phyloP scores from a whole-genome alignment of 92 coral and sea anemone species.

The Virgularia gustaviana region DNA sequence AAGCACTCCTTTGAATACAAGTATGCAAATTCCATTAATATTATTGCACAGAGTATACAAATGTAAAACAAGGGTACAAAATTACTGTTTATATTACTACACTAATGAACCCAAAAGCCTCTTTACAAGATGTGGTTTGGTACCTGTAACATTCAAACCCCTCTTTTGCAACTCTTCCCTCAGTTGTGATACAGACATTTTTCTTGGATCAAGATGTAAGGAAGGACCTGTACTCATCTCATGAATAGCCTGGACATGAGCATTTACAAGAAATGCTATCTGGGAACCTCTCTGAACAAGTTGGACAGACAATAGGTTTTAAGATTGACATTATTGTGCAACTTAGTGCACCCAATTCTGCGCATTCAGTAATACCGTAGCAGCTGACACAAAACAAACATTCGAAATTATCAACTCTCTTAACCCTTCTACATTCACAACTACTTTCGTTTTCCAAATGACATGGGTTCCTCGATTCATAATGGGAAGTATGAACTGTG shows the following conservation, averaged over 20 bases:
- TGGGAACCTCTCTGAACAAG: conserved; percentile 4
- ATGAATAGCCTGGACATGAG: neutral
- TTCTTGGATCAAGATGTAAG: neutral
- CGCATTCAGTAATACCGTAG: neutral
- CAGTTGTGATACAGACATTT: neutral
- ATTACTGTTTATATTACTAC: no score
- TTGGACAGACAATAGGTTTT: neutral
- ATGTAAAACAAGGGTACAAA: no score
- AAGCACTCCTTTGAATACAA: no score
- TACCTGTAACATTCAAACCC: neutral
- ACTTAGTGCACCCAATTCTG: neutral
- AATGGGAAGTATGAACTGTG: conserved; percentile 39
- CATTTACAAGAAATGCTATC: neutral
- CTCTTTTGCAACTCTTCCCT: neutral
- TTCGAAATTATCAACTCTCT: neutral
- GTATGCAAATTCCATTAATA: no score
- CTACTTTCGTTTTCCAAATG: conserved; percentile 10
- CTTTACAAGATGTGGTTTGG: neutral
- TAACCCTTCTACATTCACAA: conserved; percentile 47
- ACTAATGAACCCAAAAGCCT: neutral
- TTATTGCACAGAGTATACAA: no score
- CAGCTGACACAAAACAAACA: conserved; percentile 1
- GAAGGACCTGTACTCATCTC: no score
- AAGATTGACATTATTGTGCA: neutral
- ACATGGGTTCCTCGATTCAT: conserved; percentile 42